Base-by-base conservation (phyloP, 1,140 invertebrate genomes). In the Drosophila quadrilineata region DNA sequence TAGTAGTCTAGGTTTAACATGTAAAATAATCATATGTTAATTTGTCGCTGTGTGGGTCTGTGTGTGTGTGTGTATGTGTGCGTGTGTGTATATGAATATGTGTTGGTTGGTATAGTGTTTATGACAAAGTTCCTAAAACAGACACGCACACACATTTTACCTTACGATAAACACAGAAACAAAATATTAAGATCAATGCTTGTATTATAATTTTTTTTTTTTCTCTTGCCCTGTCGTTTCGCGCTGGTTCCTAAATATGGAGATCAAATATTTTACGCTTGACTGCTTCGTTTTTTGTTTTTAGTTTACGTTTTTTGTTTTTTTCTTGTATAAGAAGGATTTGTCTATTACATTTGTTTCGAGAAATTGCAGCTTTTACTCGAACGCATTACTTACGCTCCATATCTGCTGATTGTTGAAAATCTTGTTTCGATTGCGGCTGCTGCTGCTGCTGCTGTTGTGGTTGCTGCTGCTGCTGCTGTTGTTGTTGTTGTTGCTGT, bases 1-100 rank as follows among this genome's bases (percentile, higher is more conserved):
- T 77, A 86, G 41, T 76, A 84, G 79, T 75, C 71, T 86, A 86
- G 71, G 76, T 74, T 65, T 79, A 84, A 86, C 74, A 85, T 75
- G 68, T 64, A 63, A 56, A 48, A 48, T n/a, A n/a, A n/a, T n/a
- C n/a, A 12, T 71, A 49, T 45, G 19, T 49, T 36, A 64, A 22
- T 53, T 3, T 64, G 53, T 59, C 28, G 75, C 31, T 70, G 43
- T 36, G 36, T 64, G 40, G 67, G 28, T 66, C 3, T 58, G 14
- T 64, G 14, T 70, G 21, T 40, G 14, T 54, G 21, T 54, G 33
- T 64, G 17, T 66, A 12, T 36, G 14, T 28, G 24, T 63, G 40
- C 38, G 16, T 49, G 45, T 40, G 14, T 41, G 14, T 68, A 36
- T 41, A 12, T 57, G 40, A 29, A n/a, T 3, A 29, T 29, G 19